Base-by-base conservation (phyloP, 2,113 vertebrate genomes). In the Chloroceryle aenea region DNA sequence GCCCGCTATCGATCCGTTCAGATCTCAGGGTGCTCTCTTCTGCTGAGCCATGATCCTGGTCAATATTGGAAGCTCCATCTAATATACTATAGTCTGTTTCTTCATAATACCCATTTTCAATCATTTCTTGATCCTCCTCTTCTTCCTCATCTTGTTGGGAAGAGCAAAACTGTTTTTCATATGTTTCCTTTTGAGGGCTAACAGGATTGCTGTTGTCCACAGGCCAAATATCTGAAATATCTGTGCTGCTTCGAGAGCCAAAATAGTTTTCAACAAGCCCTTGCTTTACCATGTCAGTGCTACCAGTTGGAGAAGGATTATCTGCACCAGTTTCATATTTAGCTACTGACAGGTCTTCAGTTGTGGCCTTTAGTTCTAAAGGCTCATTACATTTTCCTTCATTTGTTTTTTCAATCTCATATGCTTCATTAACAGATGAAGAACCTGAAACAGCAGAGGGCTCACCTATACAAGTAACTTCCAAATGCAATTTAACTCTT, bases 241-340 rank as follows among this genome's bases (percentile, higher is more conserved):
- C 98, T 6, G 98, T 98, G 97, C 98, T 99, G 43, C 98, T 99
- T 95, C 95, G 98, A 69, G 98, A 99, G 62, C 99, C 99, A 97
- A 99, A 99, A 96, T 99, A 99, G 97, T 99, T 99, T 97, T 99
- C 99, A 7, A 99, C 99, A 97, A 99, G 98, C 32, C 99, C 99
- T 79, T 99, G 98, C 71, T 99, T 99, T 36, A 99, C 99, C 63
- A 99, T 91, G 97, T 99, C 99, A 83, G 98, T 98, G 97, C 98
- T 99, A 93, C 98, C 99, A 30, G 98, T 96, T 97, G 98, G 98
- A 82, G 99, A 99, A 90, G 95, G 89, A 73, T 96, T 95, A 92
- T 84, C 92, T 76, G 98, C 97, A 97, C 98, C 98, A 92, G 53
- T 63, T 95, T 98, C 97, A 87, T 74, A 95, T 95, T 86, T 79